These are phyloP conservation scores for Hyla sarda DNA, from an alignment of 2,113 vertebrate species.

Conservation along the genomic window DNA sequence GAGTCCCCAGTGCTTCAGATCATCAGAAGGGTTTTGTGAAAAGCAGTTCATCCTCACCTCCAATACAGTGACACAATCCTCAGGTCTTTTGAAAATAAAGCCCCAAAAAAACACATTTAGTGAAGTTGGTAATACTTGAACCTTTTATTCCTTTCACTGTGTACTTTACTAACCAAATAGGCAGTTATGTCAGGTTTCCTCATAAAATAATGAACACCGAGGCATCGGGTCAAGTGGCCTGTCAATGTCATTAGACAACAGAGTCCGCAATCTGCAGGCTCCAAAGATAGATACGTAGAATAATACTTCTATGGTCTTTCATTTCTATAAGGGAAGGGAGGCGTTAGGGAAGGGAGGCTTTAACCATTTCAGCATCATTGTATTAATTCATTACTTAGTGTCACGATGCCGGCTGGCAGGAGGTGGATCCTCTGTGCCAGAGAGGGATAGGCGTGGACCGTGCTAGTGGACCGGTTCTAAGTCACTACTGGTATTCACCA, in stretches of 20 bases:
- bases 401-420: no score
- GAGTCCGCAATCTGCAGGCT: neutral
- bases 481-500: no score
- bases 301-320: no score
- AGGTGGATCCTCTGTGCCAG: no score
- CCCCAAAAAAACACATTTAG: neutral
- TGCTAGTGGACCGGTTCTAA: no score
- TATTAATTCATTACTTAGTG: no score
- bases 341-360: neutral
- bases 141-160: constrained; percentile 29
- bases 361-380: neutral
- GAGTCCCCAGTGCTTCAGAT: no score
- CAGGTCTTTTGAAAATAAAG: neutral
- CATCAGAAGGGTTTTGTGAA: no score
- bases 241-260: constrained; percentile 38
- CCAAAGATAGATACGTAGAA: neutral
- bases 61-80: neutral
- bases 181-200: neutral
- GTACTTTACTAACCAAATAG: constrained; percentile 3
- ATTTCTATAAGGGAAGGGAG: no score
- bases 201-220: neutral
- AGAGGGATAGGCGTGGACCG: no score
- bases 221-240: constrained; percentile 46
- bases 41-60: no score
- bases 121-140: neutral